phyloP scores from a whole-genome alignment of 2,113 vertebrate species.

The Anoplopoma fimbria region DNA sequence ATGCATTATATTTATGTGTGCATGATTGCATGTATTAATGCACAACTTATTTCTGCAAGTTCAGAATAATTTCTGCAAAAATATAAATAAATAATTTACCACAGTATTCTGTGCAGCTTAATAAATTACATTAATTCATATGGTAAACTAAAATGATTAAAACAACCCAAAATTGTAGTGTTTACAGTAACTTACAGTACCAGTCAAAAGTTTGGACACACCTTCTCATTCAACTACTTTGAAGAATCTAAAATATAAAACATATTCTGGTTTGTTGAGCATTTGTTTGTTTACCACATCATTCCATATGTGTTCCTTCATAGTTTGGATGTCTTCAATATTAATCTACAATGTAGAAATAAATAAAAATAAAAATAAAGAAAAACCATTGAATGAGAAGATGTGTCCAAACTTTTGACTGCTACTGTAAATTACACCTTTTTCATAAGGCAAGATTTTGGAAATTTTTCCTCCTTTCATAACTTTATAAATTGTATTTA shows the following conservation, averaged over 20 bases:
- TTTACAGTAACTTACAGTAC: background rate
- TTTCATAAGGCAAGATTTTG: background rate
- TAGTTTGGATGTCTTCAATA: too few species aligned
- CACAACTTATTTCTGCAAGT: background rate
- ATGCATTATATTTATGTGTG: background rate
- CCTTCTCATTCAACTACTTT: too few species aligned
- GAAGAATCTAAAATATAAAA: too few species aligned
- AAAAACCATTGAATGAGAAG: too few species aligned
- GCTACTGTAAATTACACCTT: too few species aligned
- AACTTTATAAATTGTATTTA: background rate
- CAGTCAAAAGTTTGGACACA: too few species aligned
- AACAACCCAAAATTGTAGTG: background rate
- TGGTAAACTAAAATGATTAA: background rate
- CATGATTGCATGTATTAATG: background rate
- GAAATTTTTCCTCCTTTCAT: background rate
- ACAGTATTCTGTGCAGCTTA: background rate
- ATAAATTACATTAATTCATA: background rate
- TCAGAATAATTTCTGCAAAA: background rate
- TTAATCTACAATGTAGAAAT: too few species aligned
- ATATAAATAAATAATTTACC: background rate
- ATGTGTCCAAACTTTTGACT: too few species aligned
- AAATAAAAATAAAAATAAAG: too few species aligned
- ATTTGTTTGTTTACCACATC: too few species aligned
- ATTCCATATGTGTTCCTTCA: too few species aligned
- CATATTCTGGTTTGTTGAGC: too few species aligned